Evolutionary conservation across 1,140 invertebrate species (phyloP).

Genomic region (Pinna nobilis): DNA sequence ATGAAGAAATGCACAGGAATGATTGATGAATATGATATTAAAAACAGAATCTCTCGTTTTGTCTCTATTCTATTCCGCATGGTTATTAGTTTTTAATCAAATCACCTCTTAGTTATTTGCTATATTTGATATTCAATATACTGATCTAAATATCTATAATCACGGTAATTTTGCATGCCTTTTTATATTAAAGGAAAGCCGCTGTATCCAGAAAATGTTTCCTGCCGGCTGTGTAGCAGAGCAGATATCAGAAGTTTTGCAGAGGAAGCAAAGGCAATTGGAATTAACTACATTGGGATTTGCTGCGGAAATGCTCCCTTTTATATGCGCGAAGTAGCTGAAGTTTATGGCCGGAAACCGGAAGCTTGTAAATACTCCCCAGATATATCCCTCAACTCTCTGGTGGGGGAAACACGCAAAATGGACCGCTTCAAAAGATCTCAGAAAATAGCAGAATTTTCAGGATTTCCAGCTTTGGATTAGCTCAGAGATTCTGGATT

Average conservation of each 20-base stretch:
- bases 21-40: too few relatives aligned
- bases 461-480: too few relatives aligned
- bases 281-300: constrained; percentile 54
- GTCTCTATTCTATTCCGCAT: too few relatives aligned
- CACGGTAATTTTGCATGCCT: not conserved
- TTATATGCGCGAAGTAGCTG: constrained; percentile 42
- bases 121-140: too few relatives aligned
- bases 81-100: too few relatives aligned
- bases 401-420: not conserved
- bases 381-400: constrained; percentile 7
- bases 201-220: not conserved
- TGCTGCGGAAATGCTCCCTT: constrained; percentile 52
- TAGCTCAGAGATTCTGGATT: too few relatives aligned
- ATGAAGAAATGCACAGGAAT: too few relatives aligned
- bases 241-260: constrained; percentile 44
- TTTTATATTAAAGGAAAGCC: not conserved
- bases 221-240: constrained; percentile 23
- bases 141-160: too few relatives aligned
- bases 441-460: not conserved
- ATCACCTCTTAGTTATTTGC: too few relatives aligned
- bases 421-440: not conserved
- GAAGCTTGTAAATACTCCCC: constrained; percentile 37
- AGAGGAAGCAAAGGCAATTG: constrained; percentile 44
- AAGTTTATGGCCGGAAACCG: constrained; percentile 38
- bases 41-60: too few relatives aligned